Base-by-base conservation (phyloP, 2,113 vertebrate genomes). In the Helogale parvula region DNA sequence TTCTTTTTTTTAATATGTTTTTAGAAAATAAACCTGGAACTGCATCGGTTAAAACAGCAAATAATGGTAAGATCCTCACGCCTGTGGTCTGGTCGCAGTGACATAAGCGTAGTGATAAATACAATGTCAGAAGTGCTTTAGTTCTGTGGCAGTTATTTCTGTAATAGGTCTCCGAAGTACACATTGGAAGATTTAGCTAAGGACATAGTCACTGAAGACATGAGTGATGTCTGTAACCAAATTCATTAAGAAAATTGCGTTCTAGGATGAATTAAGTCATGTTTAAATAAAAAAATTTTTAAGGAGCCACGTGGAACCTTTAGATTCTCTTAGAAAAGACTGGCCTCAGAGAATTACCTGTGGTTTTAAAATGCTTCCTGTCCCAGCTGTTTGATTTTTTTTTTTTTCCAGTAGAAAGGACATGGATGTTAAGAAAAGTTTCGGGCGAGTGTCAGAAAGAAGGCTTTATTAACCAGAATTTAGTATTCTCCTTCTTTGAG, bases 21-120 rank as follows among this genome's bases (percentile, higher is more conserved):
- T n/a, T 97, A 99, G 99, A 99, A 99, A 99, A 98, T 99, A 94
- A 99, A 99, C 98, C 98, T 99, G 97, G 99, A 99, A 97, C 98
- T 99, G 17, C 97, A 98, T 76, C 99, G 99, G 96, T 98, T 99
- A 97, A 99, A 99, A 96, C 99, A 99, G 85, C 99, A 99, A 90
- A 98, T 99, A 74, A 98, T 94, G 98, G 99, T 99, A 99, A 99
- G 99, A 92, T 31, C 88, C 13, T 17, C 0, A 90, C 79, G 93
- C 69, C 41, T 80, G 12, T 10, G 71, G 15, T n/a, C 72, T 54
- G 0, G 92, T 41, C 80, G 38, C 60, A 84, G 66, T 81, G 65
- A 81, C 17, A 9, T 83, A 8, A 68, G n/a, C 2, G 41, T 66
- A 54, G 35, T 76, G 79, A 68, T 74, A 72, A 89, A 33, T 79